Percentiles rank a stretch among this genome's conserved stretches.
phyloP scores from a whole-genome alignment of 2,888 invertebrate species.

The Eristalinus sepulchralis region DNA sequence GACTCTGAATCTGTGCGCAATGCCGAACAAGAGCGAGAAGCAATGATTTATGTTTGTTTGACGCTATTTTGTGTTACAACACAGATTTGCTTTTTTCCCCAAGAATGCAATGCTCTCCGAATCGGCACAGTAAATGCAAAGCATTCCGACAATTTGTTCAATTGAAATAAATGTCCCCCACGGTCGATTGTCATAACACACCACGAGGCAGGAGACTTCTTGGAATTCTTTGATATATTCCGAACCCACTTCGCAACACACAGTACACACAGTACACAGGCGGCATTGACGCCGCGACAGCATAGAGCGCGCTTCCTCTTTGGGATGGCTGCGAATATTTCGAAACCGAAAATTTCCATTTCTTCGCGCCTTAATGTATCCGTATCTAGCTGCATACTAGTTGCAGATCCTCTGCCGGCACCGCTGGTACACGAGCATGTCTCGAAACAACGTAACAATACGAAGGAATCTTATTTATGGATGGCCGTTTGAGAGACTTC shows the following conservation, averaged over 20 bases:
- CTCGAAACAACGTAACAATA: slow-evolving; percentile 25
- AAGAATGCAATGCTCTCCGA: slow-evolving; percentile 42
- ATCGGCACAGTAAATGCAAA: slow-evolving; percentile 49
- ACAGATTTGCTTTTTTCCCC: slow-evolving; percentile 21
- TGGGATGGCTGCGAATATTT: slow-evolving; percentile 46
- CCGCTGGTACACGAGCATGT: background rate
- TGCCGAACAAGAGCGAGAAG: background rate
- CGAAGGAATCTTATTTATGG: slow-evolving; percentile 63
- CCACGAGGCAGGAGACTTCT: slow-evolving; percentile 1
- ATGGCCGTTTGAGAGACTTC: slow-evolving; percentile 29
- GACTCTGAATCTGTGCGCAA: background rate
- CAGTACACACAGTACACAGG: background rate
- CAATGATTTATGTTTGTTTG: slow-evolving; percentile 56
- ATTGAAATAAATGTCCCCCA: slow-evolving; percentile 65
- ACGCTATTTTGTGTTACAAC: slow-evolving; percentile 53
- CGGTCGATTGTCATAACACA: slow-evolving; percentile 49
- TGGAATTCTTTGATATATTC: slow-evolving; percentile 69
- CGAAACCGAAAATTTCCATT: slow-evolving; percentile 62
- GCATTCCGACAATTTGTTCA: slow-evolving; percentile 68
- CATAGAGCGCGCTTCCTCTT: slow-evolving; percentile 47
- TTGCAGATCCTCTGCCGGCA: slow-evolving; percentile 1
- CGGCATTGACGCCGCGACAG: background rate
- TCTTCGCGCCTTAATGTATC: slow-evolving; percentile 58
- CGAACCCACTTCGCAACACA: slow-evolving; percentile 27
- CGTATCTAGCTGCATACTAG: slow-evolving; percentile 16